A percentile compares a stretch with the other conserved stretches of the same genome.
Evolutionary conservation across 2,797 vertebrate genomes (phyloP).

Genomic region (Argentina silus): DNA sequence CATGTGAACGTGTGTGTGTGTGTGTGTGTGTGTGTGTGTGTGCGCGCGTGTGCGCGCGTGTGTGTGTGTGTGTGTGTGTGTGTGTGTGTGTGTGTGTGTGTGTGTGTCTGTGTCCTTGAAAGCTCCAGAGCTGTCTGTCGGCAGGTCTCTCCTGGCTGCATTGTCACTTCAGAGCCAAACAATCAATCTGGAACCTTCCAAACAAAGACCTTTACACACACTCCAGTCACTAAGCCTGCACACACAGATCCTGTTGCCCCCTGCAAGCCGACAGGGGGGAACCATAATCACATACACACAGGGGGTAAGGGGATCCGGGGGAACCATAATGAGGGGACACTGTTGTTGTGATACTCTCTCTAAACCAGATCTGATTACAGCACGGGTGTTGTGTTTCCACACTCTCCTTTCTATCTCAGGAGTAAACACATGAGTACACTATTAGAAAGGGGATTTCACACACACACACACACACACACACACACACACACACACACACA

Average conservation of each 20-base stretch:
- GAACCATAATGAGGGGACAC: conserved; percentile 71
- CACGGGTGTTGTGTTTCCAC: conserved; percentile 64
- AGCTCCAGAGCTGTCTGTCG: conserved; percentile 14
- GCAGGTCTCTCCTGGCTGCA: conserved; percentile 1
- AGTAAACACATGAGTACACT: conserved; percentile 62
- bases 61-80: not conserved
- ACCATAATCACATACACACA: conserved; percentile 53
- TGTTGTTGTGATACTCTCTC: conserved; percentile 70
- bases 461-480: conserved; percentile 32
- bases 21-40: not conserved
- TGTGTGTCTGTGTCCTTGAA: not conserved
- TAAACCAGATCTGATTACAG: conserved; percentile 73
- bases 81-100: not conserved
- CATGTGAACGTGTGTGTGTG: not conserved
- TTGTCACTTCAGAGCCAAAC: conserved; percentile 19
- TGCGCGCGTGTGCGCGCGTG: not conserved
- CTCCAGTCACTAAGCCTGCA: conserved; percentile 4
- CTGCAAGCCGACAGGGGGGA: conserved; percentile 28
- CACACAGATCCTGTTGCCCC: conserved; percentile 27
- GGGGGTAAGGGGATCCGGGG: conserved; percentile 62
- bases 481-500: conserved; percentile 45
- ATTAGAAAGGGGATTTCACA: not conserved
- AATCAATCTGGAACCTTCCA: conserved; percentile 19
- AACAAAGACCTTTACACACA: conserved; percentile 12
- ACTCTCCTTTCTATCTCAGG: conserved; percentile 27